Base-by-base conservation (phyloP, 2,113 vertebrate genomes). In the Protobothrops flavoviridis region DNA sequence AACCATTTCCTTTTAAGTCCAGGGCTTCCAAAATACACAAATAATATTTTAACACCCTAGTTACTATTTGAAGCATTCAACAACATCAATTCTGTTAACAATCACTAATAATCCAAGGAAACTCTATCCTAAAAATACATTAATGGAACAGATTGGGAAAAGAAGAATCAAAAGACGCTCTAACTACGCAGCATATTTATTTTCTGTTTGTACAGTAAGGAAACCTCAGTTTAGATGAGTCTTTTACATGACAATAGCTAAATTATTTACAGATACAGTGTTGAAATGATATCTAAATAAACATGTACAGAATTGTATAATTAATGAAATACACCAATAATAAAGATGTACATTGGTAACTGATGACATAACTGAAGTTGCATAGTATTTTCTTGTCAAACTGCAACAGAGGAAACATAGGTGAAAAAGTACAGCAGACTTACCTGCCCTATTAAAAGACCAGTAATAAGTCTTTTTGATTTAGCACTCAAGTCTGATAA, bases 381-480 rank as follows among this genome's bases (percentile, higher is more conserved):
- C 33, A 89, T 45, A 24, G 10, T 56, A 43, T 53, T 81, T 88
- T 89, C 26, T 53, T n/a, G 17, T 87, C 59, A 69, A 69, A 69
- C 45, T 33, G 85, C 8, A 52, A 48, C 17, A 29, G 9, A 29
- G 21, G n/a, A 81, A 81, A 33, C 33, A 39, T 9, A 21, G 17
- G 74, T 15, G 2, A 69, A 69, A 52, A 39, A 43, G 12, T 33
- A 43, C 4, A 61, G 10, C 39, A 52, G 86, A 94, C 96, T 96
- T 97, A 99, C 99, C 98, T 99, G 99, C 90, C 99, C 99, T 96
- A 99, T 98, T 33, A 99, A 96, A 90, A 99, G 97, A 15, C 99
- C 99, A 48, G 98, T 98, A 87, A 98, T 95, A 93, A 95, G 96
- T 20, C 94, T 52, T 43, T 97, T 97, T 59, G 91, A 89, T 85